Base-by-base conservation (phyloP, 2,797 vertebrate species). In the Micrastur ruficollis region DNA sequence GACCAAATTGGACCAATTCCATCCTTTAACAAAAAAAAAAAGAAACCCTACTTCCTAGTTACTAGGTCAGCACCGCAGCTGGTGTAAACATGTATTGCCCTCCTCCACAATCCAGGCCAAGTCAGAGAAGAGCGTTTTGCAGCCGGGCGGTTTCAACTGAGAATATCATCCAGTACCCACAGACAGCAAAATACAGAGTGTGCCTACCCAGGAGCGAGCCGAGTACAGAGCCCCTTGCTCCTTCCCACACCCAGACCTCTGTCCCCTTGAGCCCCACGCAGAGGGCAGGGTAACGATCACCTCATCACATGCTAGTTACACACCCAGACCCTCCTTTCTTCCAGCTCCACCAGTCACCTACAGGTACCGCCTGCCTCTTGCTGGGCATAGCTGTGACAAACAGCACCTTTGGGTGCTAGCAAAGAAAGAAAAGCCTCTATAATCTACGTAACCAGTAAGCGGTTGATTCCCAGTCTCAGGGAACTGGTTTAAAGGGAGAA, bases 251-350 rank as follows among this genome's bases (percentile, higher is more conserved):
- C 22, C 46, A n/a, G 47, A 27, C 11, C 19, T 27, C 31, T 19
- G 49, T 59, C 17, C 34, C 47, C 50, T 78, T 26, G 32, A 58
- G 40, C 56, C 74, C 19, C 20, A 36, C 32, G 49, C 36, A 32
- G 36, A 68, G 59, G 20, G 8, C 55, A 50, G 20, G 26, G 25
- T 8, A 29, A n/a, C 0, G 0, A n/a, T 25, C 14, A 7, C 31
- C 46, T 63, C 14, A 5, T 16, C 15, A 25, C 16, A 4, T 2
- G 6, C 25, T 20, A 17, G 17, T 25, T 34, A 26, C 27, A 3
- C 20, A 9, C 14, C 23, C 58, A 67, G 58, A 56, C 38, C 9
- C 21, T 21, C 19, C 4, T 32, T 70, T 66, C 40, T 81, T 63
- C 82, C 68, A 84, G 63, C 15, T 63, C 44, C 34, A 58, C 31